Evolutionary conservation across 2,113 vertebrate species (phyloP), one percentile per base, ranked within the genome.

Genomic region (Paedocypris sp.): DNA sequence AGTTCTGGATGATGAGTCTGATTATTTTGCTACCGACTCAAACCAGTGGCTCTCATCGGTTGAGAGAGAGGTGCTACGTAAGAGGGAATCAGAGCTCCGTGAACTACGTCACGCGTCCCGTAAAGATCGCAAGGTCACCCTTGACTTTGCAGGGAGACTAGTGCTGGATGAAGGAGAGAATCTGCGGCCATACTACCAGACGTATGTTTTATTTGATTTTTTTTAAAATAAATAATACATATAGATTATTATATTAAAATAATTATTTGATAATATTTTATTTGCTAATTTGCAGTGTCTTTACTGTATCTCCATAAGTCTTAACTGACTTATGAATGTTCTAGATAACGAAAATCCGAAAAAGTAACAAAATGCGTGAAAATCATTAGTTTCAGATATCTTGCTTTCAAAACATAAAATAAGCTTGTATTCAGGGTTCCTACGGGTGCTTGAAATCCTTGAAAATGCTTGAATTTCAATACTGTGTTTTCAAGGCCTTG

Each of bases 1-100:
- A 71, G 94, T 98, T 35, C 89, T 99, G 5, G 95, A 99, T 3
- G 95, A 98, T 3, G 93, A 99, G 47, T 90, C 88, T 0, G 95
- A 99, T 82, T 99, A 99, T 77, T 99, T 98, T 73, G 88, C 92
- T 13, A 79, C 88, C 0, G 91, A 98, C 64, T 92, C 94, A 73
- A 98, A 96, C 74, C 93, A 93, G 77, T 99, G 95, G 95, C 80
- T 99, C 1, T 93, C 92, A 4, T 87, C 86, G 39, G 64, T 78
- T 22, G 94, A 98, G 50, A 81, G 93, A 2, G 89, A 93, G 16
- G 77, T 79, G 0, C 70, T 98, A 35, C 87, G 83, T 69, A 91
- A 84, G 62, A 83, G 78, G 60, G 93, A 94, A 32, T 88, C 89
- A 66, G 93, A 97, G 71, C 83, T 98, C 6, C 68, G 82, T 35